phyloP scores from a whole-genome alignment of 1,140 invertebrate genomes.

The Penaeus chinensis region DNA sequence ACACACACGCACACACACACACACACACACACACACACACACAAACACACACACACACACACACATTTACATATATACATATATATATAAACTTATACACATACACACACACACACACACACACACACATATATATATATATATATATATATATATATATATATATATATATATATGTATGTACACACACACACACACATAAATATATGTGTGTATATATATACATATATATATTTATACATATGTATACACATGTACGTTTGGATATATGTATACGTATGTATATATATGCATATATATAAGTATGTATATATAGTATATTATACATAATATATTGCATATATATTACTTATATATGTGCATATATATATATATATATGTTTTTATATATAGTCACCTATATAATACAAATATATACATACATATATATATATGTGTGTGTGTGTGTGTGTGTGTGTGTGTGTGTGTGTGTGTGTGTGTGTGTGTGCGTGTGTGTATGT shows the following conservation, averaged over 20 bases:
- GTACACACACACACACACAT: too few relatives aligned
- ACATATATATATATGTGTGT: neutral
- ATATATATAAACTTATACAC: neutral
- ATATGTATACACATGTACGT: neutral
- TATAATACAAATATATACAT: slow-evolving; percentile 5
- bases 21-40: neutral
- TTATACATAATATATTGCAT: neutral
- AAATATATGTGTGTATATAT: too few relatives aligned
- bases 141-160: too few relatives aligned
- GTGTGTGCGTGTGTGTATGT: too few relatives aligned
- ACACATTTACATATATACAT: too few relatives aligned
- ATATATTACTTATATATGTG: neutral
- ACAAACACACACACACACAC: neutral
- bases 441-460: too few relatives aligned
- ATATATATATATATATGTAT: too few relatives aligned
- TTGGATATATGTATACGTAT: neutral
- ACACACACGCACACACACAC: neutral
- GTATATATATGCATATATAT: neutral
- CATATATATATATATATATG: slow-evolving; percentile 15
- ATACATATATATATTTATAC: too few relatives aligned
- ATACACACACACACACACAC: neutral
- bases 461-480: too few relatives aligned
- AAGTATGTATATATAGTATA: too few relatives aligned
- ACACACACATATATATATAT: neutral
- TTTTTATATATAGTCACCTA: slow-evolving; percentile 5